These are phyloP conservation scores for Rhinogobio ventralis DNA, from an alignment of 2,797 vertebrate species.

Conservation along the genomic window DNA sequence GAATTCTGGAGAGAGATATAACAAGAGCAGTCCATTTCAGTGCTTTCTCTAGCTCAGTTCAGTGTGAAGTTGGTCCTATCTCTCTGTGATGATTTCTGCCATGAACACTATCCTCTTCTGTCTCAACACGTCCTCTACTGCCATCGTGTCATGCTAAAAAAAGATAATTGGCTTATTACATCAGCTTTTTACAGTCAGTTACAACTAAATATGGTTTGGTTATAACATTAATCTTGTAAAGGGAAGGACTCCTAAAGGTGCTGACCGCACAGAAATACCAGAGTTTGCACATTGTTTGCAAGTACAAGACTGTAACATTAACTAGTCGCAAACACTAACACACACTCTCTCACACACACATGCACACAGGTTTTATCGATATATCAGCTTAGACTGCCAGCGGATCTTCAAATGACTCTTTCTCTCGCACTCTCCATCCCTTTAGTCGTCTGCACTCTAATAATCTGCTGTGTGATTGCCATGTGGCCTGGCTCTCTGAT, in stretches of 20 bases:
- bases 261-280: constrained; percentile 34
- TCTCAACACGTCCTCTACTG: background rate
- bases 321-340: constrained; percentile 20
- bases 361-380: background rate
- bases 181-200: background rate
- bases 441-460: constrained; percentile 95
- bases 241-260: background rate
- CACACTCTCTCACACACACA: constrained; percentile 10
- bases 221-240: background rate
- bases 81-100: background rate
- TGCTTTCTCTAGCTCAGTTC: background rate
- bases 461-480: constrained; percentile 96
- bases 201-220: constrained; percentile 5
- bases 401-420: constrained; percentile 7
- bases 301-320: background rate
- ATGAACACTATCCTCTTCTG: background rate
- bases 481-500: constrained; percentile 96
- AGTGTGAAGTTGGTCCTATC: background rate
- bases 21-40: constrained; percentile 9
- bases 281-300: background rate
- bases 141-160: background rate
- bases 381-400: background rate
- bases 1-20: constrained; percentile 5
- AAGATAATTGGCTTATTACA: background rate
- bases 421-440: constrained; percentile 24